Base-by-base conservation (phyloP, 2,797 vertebrate species). In the Mus caroli region DNA sequence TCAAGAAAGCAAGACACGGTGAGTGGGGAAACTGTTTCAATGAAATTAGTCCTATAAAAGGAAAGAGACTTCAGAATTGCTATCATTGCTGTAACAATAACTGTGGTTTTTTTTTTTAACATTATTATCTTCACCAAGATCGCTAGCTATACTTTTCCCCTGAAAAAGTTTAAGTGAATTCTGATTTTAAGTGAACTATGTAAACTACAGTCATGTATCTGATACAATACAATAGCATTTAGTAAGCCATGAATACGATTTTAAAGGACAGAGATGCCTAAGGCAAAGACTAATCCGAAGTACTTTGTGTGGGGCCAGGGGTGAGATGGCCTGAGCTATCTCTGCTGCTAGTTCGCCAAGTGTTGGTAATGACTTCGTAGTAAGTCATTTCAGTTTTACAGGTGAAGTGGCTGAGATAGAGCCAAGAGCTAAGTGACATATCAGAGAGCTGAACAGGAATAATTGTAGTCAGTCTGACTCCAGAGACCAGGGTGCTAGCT, bases 101-200 rank as follows among this genome's bases (percentile, higher is more conserved):
- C 69, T 96, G 43, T 43, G 75, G 4, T 46, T 87, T 96, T 80
- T 75, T 87, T 50, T 87, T 96, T 80, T 75, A 82, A 56, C 31
- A 52, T 90, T 82, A 86, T 90, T 88, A 84, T 94, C 88, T 91
- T 75, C 28, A 50, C 62, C 85, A 58, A 89, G 19, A 76, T 92
- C 64, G 92, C 69, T 91, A 54, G 93, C 75, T 87, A 46, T 62
- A 54, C 37, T 94, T 95, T 4, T 6, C 34, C 34, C 75, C 19
- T 79, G 64, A 54, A 87, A 92, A 96, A 94, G 15, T 76, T 50
- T 58, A 92, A 88, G 37, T 14, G 86, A 46, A 94, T 92, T 71
- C 40, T 96, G 69, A 88, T 90, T 93, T 64, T 83, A 85, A 96
- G 82, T 84, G 22, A 96, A 85, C 54, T 22, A 76, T 85, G 56